These are phyloP conservation scores for Pseudorasbora parva DNA, from an alignment of 2,113 vertebrate species.

Conservation along the genomic window DNA sequence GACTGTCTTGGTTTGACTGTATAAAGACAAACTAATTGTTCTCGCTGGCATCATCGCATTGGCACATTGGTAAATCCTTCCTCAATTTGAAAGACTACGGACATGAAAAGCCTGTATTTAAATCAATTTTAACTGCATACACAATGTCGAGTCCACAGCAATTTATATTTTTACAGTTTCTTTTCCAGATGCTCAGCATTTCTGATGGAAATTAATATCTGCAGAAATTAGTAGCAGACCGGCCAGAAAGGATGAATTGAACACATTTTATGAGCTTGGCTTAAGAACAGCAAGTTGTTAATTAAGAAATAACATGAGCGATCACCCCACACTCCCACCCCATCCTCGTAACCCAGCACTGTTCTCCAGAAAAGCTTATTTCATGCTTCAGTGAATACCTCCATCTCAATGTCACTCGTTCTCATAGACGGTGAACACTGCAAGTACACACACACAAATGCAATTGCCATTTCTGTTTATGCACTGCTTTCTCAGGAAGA, in stretches of 20 bases:
- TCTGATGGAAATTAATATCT: conserved; percentile 53
- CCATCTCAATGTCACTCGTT: conserved; percentile 40
- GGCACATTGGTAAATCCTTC: neutral
- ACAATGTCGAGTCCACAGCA: neutral
- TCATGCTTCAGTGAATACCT: conserved; percentile 70
- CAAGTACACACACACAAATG: neutral
- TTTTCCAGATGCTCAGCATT: conserved; percentile 42
- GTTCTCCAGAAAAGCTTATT: conserved; percentile 73
- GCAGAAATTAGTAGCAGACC: conserved; percentile 47
- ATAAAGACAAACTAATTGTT: neutral
- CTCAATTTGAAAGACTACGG: neutral
- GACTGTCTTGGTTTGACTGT: neutral
- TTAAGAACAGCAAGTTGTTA: conserved; percentile 64
- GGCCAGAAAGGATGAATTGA: conserved; percentile 57
- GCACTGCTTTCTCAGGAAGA: conserved; percentile 18
- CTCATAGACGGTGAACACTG: conserved; percentile 14
- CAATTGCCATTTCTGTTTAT: neutral
- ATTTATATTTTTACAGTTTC: neutral
- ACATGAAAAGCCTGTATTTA: conserved; percentile 11
- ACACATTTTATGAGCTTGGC: conserved; percentile 65
- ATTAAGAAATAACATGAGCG: conserved; percentile 74
- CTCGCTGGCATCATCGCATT: neutral
- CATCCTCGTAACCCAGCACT: conserved; percentile 39
- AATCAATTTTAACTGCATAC: conserved; percentile 29
- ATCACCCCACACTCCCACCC: conserved; percentile 52